phyloP scores from a whole-genome alignment of 2,888 invertebrate genomes.

The Cheilosia pagana region DNA sequence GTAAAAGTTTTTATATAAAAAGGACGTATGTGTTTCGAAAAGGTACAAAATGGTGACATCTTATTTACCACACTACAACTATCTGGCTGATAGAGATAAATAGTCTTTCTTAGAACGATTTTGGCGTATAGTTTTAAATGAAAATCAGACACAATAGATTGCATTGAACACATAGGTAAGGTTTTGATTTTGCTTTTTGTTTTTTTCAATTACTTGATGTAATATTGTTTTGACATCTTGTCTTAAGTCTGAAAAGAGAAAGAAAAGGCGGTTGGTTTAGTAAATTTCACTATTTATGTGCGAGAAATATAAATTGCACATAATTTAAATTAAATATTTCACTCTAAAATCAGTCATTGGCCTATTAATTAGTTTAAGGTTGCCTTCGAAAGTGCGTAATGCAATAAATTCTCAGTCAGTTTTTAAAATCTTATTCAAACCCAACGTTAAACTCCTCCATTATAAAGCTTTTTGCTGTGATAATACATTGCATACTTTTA shows the following conservation, averaged over 20 bases:
- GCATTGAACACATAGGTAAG: conserved; percentile 74
- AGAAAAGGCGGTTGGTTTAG: neutral
- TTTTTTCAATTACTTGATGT: conserved; percentile 23
- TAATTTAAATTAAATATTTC: too few relatives aligned
- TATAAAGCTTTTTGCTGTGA: neutral
- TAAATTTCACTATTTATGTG: too few relatives aligned
- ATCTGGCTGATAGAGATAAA: conserved; percentile 66
- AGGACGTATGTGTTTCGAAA: conserved; percentile 78
- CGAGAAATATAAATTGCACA: too few relatives aligned
- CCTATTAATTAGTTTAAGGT: too few relatives aligned
- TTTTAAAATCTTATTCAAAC: neutral
- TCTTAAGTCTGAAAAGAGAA: conserved; percentile 67
- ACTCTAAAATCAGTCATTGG: too few relatives aligned
- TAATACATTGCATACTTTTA: conserved; percentile 52
- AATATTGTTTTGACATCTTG: conserved; percentile 44
- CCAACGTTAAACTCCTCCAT: neutral
- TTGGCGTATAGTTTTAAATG: conserved; percentile 62
- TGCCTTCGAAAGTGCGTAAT: too few relatives aligned
- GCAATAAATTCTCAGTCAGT: too few relatives aligned
- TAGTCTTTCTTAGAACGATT: conserved; percentile 63
- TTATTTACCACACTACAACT: conserved; percentile 65
- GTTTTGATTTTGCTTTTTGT: conserved; percentile 36
- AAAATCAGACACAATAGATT: conserved; percentile 71
- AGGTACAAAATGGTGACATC: conserved; percentile 78
- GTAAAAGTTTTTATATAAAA: conserved; percentile 75